Conservation (phyloP, 2,797 vertebrate genomes). For the Anisognathus igniventris region DNA sequence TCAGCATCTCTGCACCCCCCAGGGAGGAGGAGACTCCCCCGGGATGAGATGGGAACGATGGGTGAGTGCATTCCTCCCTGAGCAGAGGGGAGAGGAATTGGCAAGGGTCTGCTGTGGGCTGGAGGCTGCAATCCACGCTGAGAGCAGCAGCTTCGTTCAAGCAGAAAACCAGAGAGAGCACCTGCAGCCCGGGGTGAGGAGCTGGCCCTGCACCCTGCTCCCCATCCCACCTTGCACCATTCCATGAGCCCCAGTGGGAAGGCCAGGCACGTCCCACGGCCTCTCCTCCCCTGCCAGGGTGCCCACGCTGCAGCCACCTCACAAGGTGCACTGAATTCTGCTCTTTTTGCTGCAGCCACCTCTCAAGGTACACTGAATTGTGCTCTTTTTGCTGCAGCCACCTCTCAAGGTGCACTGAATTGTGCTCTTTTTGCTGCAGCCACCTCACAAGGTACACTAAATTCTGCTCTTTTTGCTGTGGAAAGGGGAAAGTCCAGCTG, state of each 20-base stretch:
- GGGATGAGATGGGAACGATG: accelerated
- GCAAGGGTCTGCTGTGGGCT: background rate
- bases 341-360: background rate
- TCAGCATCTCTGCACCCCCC: background rate
- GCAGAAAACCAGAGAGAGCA: slow-evolving; percentile 9
- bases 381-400: background rate
- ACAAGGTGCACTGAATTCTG: accelerated
- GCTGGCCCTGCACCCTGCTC: background rate
- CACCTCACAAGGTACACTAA: accelerated
- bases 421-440: background rate
- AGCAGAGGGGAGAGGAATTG: background rate
- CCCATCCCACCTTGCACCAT: background rate
- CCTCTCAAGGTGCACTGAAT: background rate
- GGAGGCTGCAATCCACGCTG: background rate
- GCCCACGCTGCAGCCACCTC: background rate
- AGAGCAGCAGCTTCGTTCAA: background rate
- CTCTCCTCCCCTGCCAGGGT: background rate
- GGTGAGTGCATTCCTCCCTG: accelerated
- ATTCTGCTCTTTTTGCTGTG: background rate
- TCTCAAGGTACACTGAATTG: accelerated
- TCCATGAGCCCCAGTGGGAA: accelerated
- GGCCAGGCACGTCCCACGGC: accelerated
- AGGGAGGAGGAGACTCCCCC: accelerated
- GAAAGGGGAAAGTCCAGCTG: slow-evolving; percentile 24
- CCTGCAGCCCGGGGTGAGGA: background rate